Evolutionary conservation across 1,140 invertebrate genomes (phyloP).

Genomic region (Drosophila sucinea): DNA sequence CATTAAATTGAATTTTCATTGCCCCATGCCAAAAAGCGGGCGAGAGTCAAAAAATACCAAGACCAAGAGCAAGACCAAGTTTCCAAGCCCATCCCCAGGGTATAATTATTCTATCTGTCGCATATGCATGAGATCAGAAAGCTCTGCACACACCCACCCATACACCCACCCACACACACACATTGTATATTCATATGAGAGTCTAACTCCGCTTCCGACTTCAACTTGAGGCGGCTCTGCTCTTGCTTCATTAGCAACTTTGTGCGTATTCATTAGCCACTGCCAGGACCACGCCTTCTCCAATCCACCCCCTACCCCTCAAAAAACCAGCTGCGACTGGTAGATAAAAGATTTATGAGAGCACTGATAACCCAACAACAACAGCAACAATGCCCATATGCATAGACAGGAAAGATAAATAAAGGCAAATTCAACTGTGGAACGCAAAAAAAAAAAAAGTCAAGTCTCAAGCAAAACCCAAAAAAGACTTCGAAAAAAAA

Average conservation of each 20-base stretch:
- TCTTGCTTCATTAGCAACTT: slow-evolving; percentile 75
- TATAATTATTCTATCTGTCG: slow-evolving; percentile 77
- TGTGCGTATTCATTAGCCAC: slow-evolving; percentile 77
- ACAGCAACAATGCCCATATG: slow-evolving; percentile 55
- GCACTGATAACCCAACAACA: slow-evolving; percentile 71
- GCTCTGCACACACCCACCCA: slow-evolving; percentile 21
- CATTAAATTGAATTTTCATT: slow-evolving; percentile 22
- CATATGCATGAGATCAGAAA: slow-evolving; percentile 68
- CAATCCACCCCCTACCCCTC: slow-evolving; percentile 13
- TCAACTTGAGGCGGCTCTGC: slow-evolving; percentile 11
- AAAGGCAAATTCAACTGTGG: slow-evolving; percentile 34
- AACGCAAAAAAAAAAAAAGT: slow-evolving; percentile 38
- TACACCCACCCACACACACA: slow-evolving; percentile 15
- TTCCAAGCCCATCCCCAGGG: slow-evolving; percentile 32
- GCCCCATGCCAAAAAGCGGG: slow-evolving; percentile 1
- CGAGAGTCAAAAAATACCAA: too few relatives aligned
- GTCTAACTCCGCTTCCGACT: slow-evolving; percentile 24
- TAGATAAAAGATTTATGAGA: slow-evolving; percentile 80
- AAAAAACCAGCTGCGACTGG: slow-evolving; percentile 64
- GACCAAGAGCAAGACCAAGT: background rate
- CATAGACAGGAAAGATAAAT: slow-evolving; percentile 52
- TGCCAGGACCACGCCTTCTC: slow-evolving; percentile 36
- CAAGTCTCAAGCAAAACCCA: slow-evolving; percentile 38
- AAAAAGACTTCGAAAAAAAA: slow-evolving; percentile 41
- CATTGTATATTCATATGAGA: slow-evolving; percentile 43